Conservation (phyloP, 1,140 invertebrate species). For the Bombus waltoni region DNA sequence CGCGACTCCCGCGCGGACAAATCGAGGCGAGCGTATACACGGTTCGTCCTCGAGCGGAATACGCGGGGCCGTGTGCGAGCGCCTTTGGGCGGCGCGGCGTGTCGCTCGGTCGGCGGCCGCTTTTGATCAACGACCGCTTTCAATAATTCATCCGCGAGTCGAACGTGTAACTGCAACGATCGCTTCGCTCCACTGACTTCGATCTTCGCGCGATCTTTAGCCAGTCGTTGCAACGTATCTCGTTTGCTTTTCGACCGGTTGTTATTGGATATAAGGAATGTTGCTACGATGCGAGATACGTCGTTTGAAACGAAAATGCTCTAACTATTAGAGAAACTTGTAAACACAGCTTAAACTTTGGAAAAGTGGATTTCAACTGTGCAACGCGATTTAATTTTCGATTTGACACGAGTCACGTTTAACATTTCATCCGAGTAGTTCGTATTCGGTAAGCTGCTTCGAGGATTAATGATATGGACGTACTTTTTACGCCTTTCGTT, state of each 20-base stretch:
- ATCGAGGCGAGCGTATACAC: constrained; percentile 30
- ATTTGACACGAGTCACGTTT: too few relatives aligned
- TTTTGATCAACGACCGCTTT: constrained; percentile 76
- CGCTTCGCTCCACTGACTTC: neutral
- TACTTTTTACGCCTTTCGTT: too few relatives aligned
- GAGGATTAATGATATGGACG: too few relatives aligned
- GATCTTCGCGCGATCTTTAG: neutral
- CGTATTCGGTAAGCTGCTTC: too few relatives aligned
- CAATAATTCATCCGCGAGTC: constrained; percentile 78
- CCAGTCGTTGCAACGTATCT: neutral
- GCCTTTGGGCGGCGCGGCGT: constrained; percentile 58
- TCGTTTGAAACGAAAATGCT: too few relatives aligned
- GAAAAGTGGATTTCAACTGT: too few relatives aligned
- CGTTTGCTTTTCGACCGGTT: neutral
- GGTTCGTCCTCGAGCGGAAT: neutral
- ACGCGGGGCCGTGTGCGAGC: constrained; percentile 44
- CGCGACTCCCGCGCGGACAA: constrained; percentile 31
- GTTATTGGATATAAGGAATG: neutral
- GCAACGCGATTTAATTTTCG: too few relatives aligned
- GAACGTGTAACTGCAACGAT: constrained; percentile 56
- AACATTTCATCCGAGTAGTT: too few relatives aligned
- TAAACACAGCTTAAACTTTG: too few relatives aligned
- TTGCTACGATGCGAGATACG: neutral
- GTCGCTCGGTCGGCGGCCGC: constrained; percentile 69
- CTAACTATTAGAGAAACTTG: too few relatives aligned